Base-by-base conservation (phyloP, 2,113 vertebrate genomes). In the Alosa alosa region DNA sequence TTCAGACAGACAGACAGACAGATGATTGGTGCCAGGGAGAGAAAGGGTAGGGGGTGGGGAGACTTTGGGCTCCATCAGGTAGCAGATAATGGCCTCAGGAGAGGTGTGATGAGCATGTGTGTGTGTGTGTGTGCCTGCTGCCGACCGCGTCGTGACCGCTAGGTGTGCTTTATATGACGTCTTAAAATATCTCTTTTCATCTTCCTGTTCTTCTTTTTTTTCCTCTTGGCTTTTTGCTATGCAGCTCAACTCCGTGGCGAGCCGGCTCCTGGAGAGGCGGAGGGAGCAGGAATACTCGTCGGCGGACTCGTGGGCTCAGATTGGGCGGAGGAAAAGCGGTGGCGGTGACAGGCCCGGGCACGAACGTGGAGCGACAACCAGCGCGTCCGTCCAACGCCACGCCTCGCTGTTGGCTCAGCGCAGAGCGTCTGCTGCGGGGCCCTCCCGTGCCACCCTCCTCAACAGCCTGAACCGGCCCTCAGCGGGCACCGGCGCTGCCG, bases 261-360 rank as follows among this genome's bases (percentile, higher is more conserved):
- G 93, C 92, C 96, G 97, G 87, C 94, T 97, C 82, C 93, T 97
- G 39, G 96, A 96, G 88, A 93, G 91, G 92, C 93, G 93, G 90
- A 91, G 90, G 88, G 87, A 94, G 88, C 87, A 94, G 95, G 93
- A 95, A 1, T 96, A 96, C 91, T 92, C 90, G 25, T 89, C 95
- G 0, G 94, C 95, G 1, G 96, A 96, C 92, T 94, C 95, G 47
- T 92, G 96, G 13, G 91, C 96, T 57, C 94, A 95, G 89, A 93
- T 86, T 85, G 83, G 52, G 9, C 91, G 92, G 10, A 84, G 93
- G 90, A 89, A 92, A 91, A n/a, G 89, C 91, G 85, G 85, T 1
- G 91, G 91, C 44, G 91, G 89, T 94, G 88, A 4, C 91, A 85
- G 85, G 3, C 91, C 91, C 44, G 91, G 85, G 3, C 91, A 91